Conservation (phyloP, 2,113 vertebrate species). For the Microcebus jonahi region DNA sequence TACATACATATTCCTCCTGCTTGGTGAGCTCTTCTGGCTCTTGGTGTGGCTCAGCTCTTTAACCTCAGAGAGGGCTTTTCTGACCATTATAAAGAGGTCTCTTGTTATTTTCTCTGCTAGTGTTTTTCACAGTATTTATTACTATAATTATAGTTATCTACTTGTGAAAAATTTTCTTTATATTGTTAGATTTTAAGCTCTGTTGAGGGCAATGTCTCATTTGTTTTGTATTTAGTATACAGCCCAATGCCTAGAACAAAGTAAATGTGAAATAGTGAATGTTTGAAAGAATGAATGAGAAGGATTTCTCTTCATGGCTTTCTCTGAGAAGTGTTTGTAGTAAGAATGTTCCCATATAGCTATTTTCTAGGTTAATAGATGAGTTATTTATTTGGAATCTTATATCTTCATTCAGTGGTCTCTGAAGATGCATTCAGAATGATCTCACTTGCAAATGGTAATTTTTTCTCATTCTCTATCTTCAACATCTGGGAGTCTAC, state of each 20-base stretch:
- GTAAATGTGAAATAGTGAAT: not conserved
- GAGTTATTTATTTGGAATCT: slow-evolving; percentile 36
- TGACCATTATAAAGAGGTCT: not conserved
- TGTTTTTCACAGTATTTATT: not conserved
- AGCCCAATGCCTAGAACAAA: not conserved
- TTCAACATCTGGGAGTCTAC: not conserved
- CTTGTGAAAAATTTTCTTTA: not conserved
- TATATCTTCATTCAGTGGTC: not conserved
- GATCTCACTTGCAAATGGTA: not conserved
- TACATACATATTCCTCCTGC: not conserved
- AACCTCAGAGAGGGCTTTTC: not conserved
- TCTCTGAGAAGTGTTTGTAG: not conserved
- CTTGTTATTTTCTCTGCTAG: not conserved
- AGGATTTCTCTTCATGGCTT: not conserved
- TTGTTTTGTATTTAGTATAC: slow-evolving; percentile 30
- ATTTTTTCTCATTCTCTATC: not conserved
- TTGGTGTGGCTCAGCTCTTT: not conserved
- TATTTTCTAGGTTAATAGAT: not conserved
- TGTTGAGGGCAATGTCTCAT: not conserved
- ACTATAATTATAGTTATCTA: not conserved
- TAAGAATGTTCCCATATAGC: not conserved
- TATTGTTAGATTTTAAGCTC: slow-evolving; percentile 41
- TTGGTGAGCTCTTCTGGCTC: not conserved
- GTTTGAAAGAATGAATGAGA: slow-evolving; percentile 12
- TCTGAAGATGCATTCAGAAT: slow-evolving; percentile 7